Evolutionary conservation across 2,797 vertebrate genomes (phyloP), one percentile per base, ranked within the genome.

Genomic region (Sparus aurata): DNA sequence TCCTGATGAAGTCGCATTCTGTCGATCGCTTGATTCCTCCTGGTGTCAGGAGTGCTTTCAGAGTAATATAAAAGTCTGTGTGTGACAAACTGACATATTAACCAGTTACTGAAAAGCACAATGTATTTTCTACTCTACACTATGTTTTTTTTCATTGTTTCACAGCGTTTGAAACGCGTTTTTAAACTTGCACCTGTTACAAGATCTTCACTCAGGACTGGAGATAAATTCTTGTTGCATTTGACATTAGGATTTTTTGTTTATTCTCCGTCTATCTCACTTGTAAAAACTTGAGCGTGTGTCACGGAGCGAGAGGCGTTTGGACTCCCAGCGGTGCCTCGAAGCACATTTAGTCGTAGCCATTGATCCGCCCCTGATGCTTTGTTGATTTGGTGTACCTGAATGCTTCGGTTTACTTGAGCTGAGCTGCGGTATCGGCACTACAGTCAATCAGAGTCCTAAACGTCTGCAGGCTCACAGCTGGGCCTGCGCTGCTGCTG

Each of bases 351-450:
- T 54, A 70, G 77, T 81, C 79, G 52, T 65, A 69, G 64, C 4
- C 76, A 82, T 76, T 71, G 84, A 89, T 87, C 73, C 50, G 69
- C 79, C 58, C 66, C 64, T 57, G 79, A 79, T 74, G 85, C 67
- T 83, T 77, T 70, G 79, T 67, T 85, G 80, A 77, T 79, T 68
- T 67, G 81, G 79, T 83, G 74, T 73, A 78, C 53, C 78, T 73
- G 79, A 85, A 69, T 12, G 78, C 68, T 27, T 61, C 52, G 0
- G 77, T 66, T 74, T 82, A 61, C 83, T 59, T 66, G 0, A 49
- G 66, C 69, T 25, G 59, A 41, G 74, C 78, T n/a, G 55, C 82
- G 46, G 54, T 67, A 64, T 74, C 34, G 69, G 45, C 61, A 23
- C 49, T 6, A 12, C 15, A 23, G 68, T 81, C 80, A 65, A 67